phyloP scores from a whole-genome alignment of 2,888 invertebrate species.

The Asteroscopus sphinx region DNA sequence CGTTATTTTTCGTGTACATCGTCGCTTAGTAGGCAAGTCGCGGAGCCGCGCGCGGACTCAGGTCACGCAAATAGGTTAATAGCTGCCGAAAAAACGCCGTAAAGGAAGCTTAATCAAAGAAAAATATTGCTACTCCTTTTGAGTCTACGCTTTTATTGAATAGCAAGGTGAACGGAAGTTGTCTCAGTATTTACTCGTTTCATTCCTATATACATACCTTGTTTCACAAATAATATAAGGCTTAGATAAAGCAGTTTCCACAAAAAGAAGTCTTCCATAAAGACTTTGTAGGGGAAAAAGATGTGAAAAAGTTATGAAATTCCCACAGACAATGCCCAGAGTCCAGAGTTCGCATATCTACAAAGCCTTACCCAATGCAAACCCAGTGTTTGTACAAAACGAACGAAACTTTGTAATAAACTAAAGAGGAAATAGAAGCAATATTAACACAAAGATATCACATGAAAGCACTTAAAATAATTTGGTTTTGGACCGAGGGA shows the following conservation, averaged over 20 bases:
- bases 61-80: constrained; percentile 84
- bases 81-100: constrained; percentile 72
- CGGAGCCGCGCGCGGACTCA: constrained; percentile 60
- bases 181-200: constrained; percentile 37
- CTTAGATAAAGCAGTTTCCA: constrained; percentile 35
- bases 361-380: constrained; percentile 41
- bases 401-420: constrained; percentile 26
- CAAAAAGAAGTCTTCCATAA: constrained; percentile 12
- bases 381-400: constrained; percentile 23
- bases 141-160: constrained; percentile 64
- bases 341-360: constrained; percentile 34
- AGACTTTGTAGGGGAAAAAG: constrained; percentile 24
- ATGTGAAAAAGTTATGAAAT: constrained; percentile 24
- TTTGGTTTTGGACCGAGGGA: too few species aligned
- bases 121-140: constrained; percentile 74
- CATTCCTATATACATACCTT: constrained; percentile 30
- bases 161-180: constrained; percentile 55
- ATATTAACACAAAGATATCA: too few species aligned
- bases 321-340: constrained; percentile 8
- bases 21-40: constrained; percentile 54
- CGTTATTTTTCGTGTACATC: constrained; percentile 50
- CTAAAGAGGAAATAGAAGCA: neutral
- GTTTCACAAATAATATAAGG: constrained; percentile 38
- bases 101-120: constrained; percentile 77
- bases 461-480: too few species aligned